Percentiles rank a stretch among this genome's conserved stretches.
Evolutionary conservation across 2,113 vertebrate genomes (phyloP).

Genomic region (Scomber japonicus): DNA sequence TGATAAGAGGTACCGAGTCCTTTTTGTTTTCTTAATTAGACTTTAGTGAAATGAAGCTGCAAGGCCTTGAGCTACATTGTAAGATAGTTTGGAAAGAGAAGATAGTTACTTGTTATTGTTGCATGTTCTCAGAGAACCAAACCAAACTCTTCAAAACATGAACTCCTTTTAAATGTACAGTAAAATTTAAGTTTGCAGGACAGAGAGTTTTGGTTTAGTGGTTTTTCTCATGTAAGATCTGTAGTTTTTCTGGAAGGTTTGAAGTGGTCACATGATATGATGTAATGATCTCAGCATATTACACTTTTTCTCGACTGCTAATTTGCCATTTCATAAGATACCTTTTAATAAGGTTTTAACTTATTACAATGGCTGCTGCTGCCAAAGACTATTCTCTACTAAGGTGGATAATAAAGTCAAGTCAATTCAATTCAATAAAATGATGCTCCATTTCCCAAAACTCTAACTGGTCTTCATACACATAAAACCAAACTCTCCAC

Average conservation of each 20-base stretch:
- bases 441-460: no score
- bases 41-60: constrained; percentile 37
- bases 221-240: not conserved
- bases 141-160: constrained; percentile 11
- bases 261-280: not conserved
- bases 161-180: not conserved
- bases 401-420: no score
- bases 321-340: no score
- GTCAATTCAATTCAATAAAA: no score
- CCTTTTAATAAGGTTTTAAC: no score
- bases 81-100: constrained; percentile 23
- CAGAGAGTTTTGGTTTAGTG: no score
- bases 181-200: not conserved
- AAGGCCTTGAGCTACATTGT: constrained; percentile 9
- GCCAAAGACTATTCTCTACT: no score
- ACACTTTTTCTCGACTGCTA: no score
- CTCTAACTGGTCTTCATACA: no score
- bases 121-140: constrained; percentile 19
- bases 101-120: constrained; percentile 51
- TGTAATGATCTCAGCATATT: not conserved
- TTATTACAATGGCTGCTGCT: no score
- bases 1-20: constrained; percentile 39
- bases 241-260: no score
- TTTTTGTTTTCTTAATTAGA: constrained; percentile 67
- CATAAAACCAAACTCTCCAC: no score